Conservation (phyloP, 2,797 vertebrate genomes). For the Cichlasoma orientale region DNA sequence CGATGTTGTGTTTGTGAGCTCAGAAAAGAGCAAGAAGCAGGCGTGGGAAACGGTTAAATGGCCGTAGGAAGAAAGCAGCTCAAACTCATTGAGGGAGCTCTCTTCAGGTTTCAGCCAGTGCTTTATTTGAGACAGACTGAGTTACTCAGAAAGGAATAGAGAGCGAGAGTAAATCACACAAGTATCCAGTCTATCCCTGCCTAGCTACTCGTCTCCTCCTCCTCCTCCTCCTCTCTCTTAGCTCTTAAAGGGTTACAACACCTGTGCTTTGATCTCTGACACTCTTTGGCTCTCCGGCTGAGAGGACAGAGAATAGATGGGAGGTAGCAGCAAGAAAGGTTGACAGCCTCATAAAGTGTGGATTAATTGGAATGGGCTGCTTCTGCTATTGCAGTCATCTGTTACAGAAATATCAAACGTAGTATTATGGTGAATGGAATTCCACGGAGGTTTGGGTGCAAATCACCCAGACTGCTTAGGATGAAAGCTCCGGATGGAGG, state of each 20-base stretch:
- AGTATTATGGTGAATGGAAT: slow-evolving; percentile 1
- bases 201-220: slow-evolving; percentile 24
- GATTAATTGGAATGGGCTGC: slow-evolving; percentile 58
- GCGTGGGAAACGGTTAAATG: background rate
- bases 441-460: background rate
- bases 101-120: slow-evolving; percentile 1
- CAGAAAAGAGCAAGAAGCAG: slow-evolving; percentile 7
- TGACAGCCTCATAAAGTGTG: slow-evolving; percentile 59
- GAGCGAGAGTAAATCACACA: slow-evolving; percentile 40
- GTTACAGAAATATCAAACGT: slow-evolving; percentile 33
- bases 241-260: slow-evolving; percentile 54
- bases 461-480: slow-evolving; percentile 11
- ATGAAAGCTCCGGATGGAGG: background rate
- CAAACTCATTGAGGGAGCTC: slow-evolving; percentile 17
- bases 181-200: slow-evolving; percentile 24
- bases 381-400: slow-evolving; percentile 31
- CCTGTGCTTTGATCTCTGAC: slow-evolving; percentile 61
- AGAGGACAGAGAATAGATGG: slow-evolving; percentile 33
- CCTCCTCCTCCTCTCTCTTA: slow-evolving; percentile 6
- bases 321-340: slow-evolving; percentile 16
- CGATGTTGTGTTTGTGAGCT: slow-evolving; percentile 19
- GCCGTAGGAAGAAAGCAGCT: slow-evolving; percentile 2
- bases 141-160: slow-evolving; percentile 19
- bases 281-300: slow-evolving; percentile 31
- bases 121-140: slow-evolving; percentile 24